These are phyloP conservation scores for Papilio polyxenes DNA, from an alignment of 1,140 invertebrate species.

Conservation along the genomic window DNA sequence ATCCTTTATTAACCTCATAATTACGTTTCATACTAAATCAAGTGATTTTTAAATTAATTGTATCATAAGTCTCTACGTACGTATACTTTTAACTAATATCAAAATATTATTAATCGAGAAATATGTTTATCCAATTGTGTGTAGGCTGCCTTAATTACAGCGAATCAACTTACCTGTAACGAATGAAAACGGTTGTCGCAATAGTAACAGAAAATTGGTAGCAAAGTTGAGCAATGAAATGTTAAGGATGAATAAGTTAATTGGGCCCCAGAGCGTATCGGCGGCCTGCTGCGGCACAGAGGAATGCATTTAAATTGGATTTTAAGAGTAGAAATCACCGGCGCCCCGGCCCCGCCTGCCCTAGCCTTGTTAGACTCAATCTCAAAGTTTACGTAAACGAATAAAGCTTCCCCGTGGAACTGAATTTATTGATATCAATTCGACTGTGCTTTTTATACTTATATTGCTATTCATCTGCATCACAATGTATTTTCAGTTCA, in stretches of 20 bases:
- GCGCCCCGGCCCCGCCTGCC: conserved; percentile 66
- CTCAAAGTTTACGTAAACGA: conserved; percentile 80
- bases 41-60: neutral
- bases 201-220: conserved; percentile 57
- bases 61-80: neutral
- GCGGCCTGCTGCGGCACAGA: conserved; percentile 76
- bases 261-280: conserved; percentile 78
- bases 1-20: neutral
- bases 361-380: conserved; percentile 78
- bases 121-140: neutral
- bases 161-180: conserved; percentile 13
- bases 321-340: conserved; percentile 80
- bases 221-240: conserved; percentile 77
- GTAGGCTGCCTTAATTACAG: neutral
- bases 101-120: neutral
- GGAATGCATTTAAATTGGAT: conserved; percentile 81
- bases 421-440: conserved; percentile 68
- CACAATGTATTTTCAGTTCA: conserved; percentile 30
- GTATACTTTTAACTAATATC: neutral
- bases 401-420: conserved; percentile 70
- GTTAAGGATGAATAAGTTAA: conserved; percentile 80
- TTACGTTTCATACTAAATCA: neutral
- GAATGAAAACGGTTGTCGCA: conserved; percentile 13
- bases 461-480: conserved; percentile 32
- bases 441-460: conserved; percentile 31